A percentile compares a stretch with the other conserved stretches of the same genome.
Evolutionary conservation across 2,113 vertebrate species (phyloP).

Genomic region (Macroglossus sobrinus): DNA sequence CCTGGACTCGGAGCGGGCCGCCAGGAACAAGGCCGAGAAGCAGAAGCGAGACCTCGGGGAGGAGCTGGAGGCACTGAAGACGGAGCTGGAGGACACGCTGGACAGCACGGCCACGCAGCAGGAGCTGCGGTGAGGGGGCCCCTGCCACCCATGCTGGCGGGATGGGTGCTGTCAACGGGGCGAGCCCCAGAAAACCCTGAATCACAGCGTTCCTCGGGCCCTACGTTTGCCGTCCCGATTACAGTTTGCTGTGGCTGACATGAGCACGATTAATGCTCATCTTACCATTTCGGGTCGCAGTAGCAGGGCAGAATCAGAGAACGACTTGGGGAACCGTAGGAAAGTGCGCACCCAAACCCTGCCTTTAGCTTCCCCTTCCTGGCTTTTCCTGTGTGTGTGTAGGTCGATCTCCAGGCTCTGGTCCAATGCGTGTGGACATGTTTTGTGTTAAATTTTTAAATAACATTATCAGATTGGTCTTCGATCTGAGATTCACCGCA

Average conservation of each 20-base stretch:
- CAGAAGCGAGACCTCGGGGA: slow-evolving; percentile 92
- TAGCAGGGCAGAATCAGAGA: background rate
- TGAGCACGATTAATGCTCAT: background rate
- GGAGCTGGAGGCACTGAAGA: slow-evolving; percentile 93
- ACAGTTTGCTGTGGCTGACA: background rate
- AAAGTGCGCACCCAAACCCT: background rate
- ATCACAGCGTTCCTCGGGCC: fast-evolving
- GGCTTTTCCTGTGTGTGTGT: background rate
- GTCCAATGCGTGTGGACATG: background rate
- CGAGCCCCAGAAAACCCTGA: too few relatives aligned
- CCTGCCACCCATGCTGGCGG: too few relatives aligned
- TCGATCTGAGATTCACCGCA: background rate
- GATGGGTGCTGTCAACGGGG: fast-evolving
- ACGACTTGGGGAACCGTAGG: background rate
- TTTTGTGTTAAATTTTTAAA: slow-evolving; percentile 10
- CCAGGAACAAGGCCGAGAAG: slow-evolving; percentile 91
- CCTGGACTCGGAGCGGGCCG: slow-evolving; percentile 88
- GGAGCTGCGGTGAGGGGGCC: slow-evolving; percentile 89
- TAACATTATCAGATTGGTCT: background rate
- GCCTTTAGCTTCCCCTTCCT: background rate
- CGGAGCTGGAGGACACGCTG: slow-evolving; percentile 95
- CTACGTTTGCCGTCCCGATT: fast-evolving
- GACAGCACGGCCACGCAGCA: slow-evolving; percentile 95
- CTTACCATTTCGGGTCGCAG: background rate
- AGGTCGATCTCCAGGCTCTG: background rate